Evolutionary conservation across 2,113 vertebrate species (phyloP).

Genomic region (Buteo buteo): DNA sequence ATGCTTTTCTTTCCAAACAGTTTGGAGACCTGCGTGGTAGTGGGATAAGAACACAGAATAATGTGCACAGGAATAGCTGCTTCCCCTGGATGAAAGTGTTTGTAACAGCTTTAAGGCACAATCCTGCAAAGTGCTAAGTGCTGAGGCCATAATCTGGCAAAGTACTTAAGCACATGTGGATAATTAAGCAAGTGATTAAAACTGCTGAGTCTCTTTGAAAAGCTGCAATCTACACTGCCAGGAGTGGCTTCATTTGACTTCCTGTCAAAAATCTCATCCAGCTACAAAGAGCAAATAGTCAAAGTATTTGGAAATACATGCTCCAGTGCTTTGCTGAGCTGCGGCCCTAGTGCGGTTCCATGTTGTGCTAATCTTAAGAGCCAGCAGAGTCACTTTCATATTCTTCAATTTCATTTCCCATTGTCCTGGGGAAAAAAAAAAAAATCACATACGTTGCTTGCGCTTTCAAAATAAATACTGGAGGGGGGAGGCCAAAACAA

Average conservation of each 20-base stretch:
- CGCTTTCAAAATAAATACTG: not conserved
- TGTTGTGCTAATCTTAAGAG: constrained; percentile 30
- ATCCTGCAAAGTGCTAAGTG: not conserved
- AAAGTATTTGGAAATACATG: constrained; percentile 25
- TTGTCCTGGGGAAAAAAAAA: not conserved
- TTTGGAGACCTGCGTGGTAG: not conserved
- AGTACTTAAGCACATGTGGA: not conserved
- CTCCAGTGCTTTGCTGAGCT: constrained; percentile 2
- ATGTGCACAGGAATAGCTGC: not conserved
- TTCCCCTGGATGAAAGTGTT: not conserved
- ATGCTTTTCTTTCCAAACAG: not conserved
- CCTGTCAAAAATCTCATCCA: constrained; percentile 30
- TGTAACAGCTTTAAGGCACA: not conserved
- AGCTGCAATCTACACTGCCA: constrained; percentile 3
- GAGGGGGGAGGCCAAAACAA: not conserved
- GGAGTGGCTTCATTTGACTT: constrained; percentile 31
- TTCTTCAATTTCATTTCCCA: not conserved
- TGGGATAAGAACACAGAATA: not conserved
- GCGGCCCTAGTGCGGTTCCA: not conserved
- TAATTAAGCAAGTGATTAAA: constrained; percentile 50
- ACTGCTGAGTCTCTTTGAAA: constrained; percentile 37
- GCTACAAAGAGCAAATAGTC: constrained; percentile 13
- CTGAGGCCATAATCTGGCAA: not conserved
- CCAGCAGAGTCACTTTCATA: not conserved
- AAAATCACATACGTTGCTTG: not conserved